These are phyloP conservation scores for Dyspetes luteomarginatus DNA, from an alignment of 2,888 invertebrate species.

Conservation along the genomic window DNA sequence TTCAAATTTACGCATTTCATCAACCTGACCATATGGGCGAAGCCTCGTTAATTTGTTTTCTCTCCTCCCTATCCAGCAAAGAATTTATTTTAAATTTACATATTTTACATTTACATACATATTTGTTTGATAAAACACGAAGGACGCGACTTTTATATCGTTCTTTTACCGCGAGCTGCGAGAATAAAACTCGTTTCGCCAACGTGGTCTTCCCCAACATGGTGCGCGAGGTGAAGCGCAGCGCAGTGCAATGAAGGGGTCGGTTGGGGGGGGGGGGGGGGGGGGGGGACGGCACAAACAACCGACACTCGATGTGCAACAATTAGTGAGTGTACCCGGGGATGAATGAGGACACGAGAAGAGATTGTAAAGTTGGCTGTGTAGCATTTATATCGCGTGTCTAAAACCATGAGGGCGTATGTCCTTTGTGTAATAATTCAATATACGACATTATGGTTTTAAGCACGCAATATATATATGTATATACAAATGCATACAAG, in stretches of 20 bases:
- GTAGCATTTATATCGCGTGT: no score
- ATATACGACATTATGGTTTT: no score
- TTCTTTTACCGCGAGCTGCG: neutral
- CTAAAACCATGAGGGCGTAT: no score
- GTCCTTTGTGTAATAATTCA: no score
- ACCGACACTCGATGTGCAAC: conserved; percentile 47
- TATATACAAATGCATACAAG: no score
- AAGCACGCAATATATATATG: no score
- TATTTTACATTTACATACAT: no score
- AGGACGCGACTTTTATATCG: conserved; percentile 5
- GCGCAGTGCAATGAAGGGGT: conserved; percentile 2
- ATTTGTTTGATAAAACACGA: conserved; percentile 15
- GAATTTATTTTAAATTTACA: neutral
- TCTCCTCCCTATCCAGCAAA: neutral
- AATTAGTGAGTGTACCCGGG: conserved; percentile 39
- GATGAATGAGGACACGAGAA: conserved; percentile 54
- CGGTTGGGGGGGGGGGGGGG: neutral
- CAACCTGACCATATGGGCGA: neutral
- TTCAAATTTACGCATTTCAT: neutral
- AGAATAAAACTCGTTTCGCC: conserved; percentile 58
- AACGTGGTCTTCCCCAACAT: conserved; percentile 64
- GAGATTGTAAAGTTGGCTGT: conserved; percentile 31
- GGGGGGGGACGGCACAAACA: conserved; percentile 6
- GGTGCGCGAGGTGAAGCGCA: conserved; percentile 44
- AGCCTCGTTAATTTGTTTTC: neutral